Evolutionary conservation across 1,140 invertebrate species (phyloP).

Genomic region (Melanaphis sacchari): DNA sequence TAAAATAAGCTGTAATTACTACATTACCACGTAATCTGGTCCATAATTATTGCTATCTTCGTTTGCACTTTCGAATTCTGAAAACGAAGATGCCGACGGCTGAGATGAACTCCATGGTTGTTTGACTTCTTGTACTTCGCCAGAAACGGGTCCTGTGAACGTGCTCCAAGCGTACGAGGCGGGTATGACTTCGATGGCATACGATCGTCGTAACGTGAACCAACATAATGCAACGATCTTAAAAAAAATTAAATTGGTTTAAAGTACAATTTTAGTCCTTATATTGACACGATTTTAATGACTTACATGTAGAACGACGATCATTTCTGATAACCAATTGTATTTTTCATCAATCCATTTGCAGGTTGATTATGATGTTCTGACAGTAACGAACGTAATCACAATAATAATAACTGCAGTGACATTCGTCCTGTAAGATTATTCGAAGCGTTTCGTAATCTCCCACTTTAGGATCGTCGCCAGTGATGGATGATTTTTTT

Average conservation of each 20-base stretch:
- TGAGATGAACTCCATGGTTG: neutral
- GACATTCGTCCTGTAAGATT: neutral
- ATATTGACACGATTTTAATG: neutral
- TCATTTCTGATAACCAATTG: slow-evolving; percentile 18
- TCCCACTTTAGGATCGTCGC: neutral
- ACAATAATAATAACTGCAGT: neutral
- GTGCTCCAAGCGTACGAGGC: slow-evolving; percentile 59
- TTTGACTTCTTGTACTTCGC: slow-evolving; percentile 58
- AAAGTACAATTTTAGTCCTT: neutral
- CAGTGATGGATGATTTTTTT: neutral
- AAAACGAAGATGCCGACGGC: neutral
- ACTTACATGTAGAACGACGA: slow-evolving; percentile 24
- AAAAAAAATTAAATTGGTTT: neutral
- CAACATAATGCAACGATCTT: slow-evolving; percentile 11
- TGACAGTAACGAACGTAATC: neutral
- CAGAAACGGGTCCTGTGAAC: slow-evolving; percentile 61
- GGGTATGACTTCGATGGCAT: slow-evolving; percentile 28
- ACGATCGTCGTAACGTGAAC: slow-evolving; percentile 35
- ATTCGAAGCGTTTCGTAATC: neutral
- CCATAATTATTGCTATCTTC: neutral
- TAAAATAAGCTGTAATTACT: neutral
- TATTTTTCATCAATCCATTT: slow-evolving; percentile 35
- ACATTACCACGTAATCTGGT: slow-evolving; percentile 32
- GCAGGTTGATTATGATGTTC: neutral
- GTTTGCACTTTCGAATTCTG: neutral